Evolutionary conservation across 1,140 invertebrate species (phyloP).

Genomic region (Maniola jurtina): DNA sequence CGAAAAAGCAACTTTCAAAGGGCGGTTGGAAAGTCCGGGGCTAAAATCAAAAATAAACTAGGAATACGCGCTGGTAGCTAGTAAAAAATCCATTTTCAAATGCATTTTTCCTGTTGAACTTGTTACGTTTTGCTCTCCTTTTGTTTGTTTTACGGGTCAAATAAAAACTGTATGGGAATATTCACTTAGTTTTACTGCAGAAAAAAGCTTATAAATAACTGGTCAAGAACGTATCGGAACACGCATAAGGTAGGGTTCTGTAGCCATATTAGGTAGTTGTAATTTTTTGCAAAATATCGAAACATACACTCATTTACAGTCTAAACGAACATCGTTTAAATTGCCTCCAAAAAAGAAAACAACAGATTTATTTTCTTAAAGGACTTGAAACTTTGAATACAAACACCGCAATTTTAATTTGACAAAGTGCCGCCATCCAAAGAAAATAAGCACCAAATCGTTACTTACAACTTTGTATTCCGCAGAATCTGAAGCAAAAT

Average conservation of each 20-base stretch:
- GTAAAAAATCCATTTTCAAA: slow-evolving; percentile 30
- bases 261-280: no score
- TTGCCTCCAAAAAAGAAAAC: not conserved
- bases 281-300: no score
- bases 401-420: slow-evolving; percentile 15
- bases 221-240: no score
- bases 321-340: slow-evolving; percentile 6
- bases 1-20: not conserved
- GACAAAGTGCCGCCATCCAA: slow-evolving; percentile 16
- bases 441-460: slow-evolving; percentile 17
- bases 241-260: no score
- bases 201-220: no score
- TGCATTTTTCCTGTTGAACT: slow-evolving; percentile 29
- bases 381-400: slow-evolving; percentile 12
- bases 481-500: slow-evolving; percentile 19
- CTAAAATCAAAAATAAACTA: slow-evolving; percentile 23
- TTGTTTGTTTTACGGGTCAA: slow-evolving; percentile 9
- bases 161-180: not conserved
- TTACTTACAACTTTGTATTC: slow-evolving; percentile 29
- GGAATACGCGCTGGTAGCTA: slow-evolving; percentile 12
- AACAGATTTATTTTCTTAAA: not conserved
- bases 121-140: slow-evolving; percentile 14
- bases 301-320: no score
- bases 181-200: not conserved
- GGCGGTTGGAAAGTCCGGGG: slow-evolving; percentile 4